Evolutionary conservation across 1,140 invertebrate genomes (phyloP), one percentile per base, ranked within the genome.

Genomic region (Calliphora vicina): DNA sequence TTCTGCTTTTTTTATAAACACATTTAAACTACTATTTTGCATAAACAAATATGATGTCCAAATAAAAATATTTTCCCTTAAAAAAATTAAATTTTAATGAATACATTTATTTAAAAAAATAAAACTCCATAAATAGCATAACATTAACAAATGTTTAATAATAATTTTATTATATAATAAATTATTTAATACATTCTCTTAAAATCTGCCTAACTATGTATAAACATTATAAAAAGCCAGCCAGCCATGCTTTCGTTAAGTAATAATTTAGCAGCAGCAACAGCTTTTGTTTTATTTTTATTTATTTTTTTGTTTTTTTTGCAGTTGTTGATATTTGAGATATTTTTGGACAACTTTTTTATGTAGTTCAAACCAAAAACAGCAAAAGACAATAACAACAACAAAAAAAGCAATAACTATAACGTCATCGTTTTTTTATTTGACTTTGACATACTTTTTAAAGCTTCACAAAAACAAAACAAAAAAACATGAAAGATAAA

Each of bases 381-480:
- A 35, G 35, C 35, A 2, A 35, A 35, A 35, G 1, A 35, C 35
- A 35, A 35, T 76, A 76, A 20, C n/a, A 20, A 72, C 6, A 35
- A 42, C 10, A 73, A 17, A 26, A 76, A 42, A n/a, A 78, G n/a
- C 74, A 78, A 78, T 35, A 78, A 78, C 27, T 78, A 43, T 23
- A 78, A 78, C 74, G 74, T 78, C 74, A 78, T 78, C 29, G 74
- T 78, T 78, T 42, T 78, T 78, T 78, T 42, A 78, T 42, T 78
- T 78, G 74, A 78, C 74, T 78, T 78, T 78, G 74, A 78, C 74
- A 78, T 43, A 78, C 74, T 78, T 78, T 78, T 43, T 67, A 23
- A 67, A 67, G 50, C 50, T 57, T 17, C 15, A 57, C 50, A 57
- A n/a, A 57, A 15, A 57, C 12, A 13, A 57, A n/a, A n/a, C n/a